Conservation (phyloP, 2,888 invertebrate species). For the Cheiracanthium punctorium region DNA sequence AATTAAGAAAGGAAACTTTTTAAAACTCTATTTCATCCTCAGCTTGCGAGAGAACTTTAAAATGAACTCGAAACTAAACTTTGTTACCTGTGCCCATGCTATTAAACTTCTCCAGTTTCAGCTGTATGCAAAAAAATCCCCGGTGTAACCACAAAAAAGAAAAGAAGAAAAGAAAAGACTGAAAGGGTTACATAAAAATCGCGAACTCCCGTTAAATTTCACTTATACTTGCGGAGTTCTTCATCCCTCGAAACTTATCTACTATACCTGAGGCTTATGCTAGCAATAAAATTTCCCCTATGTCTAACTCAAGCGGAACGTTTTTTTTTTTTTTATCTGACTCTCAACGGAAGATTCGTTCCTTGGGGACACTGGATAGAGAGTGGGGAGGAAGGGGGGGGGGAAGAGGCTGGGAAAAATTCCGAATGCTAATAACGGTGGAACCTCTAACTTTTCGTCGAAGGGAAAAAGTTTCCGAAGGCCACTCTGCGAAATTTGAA, state of each 20-base stretch:
- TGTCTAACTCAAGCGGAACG: slow-evolving; percentile 35
- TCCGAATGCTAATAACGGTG: slow-evolving; percentile 55
- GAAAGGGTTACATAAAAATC: slow-evolving; percentile 14
- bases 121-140: background rate
- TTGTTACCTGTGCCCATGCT: background rate
- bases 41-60: too few relatives aligned
- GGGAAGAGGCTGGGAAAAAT: slow-evolving; percentile 18
- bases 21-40: too few relatives aligned
- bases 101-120: slow-evolving; percentile 8
- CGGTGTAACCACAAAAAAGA: background rate
- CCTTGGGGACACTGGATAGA: slow-evolving; percentile 36
- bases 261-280: slow-evolving; percentile 1
- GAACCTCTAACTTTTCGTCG: slow-evolving; percentile 50
- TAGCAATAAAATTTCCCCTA: slow-evolving; percentile 55
- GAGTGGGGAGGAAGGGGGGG: background rate
- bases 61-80: too few relatives aligned
- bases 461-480: slow-evolving; percentile 40
- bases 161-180: background rate
- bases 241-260: slow-evolving; percentile 24
- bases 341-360: slow-evolving; percentile 22
- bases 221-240: background rate
- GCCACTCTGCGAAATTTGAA: slow-evolving; percentile 61
- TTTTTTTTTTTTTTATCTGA: slow-evolving; percentile 22
- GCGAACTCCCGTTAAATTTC: slow-evolving; percentile 14
- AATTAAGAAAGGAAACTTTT: too few relatives aligned